Percentiles rank a stretch among this genome's conserved stretches.
Evolutionary conservation across 2,888 invertebrate species (phyloP).

Genomic region (Adelognathus sp.): DNA sequence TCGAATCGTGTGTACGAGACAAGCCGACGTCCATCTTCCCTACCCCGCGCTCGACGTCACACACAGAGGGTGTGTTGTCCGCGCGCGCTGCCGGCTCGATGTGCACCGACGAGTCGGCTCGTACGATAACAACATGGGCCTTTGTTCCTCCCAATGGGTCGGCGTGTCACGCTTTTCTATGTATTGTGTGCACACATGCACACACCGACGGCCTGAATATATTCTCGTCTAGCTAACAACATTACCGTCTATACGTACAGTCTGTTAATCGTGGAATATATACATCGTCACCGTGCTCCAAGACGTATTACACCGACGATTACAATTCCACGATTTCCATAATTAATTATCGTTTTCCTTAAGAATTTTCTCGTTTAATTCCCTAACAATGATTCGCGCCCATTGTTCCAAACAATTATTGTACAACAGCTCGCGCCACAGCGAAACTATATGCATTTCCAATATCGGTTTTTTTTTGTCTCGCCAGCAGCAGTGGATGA

Average conservation of each 20-base stretch:
- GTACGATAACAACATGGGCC: conserved; percentile 56
- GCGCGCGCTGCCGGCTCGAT: conserved; percentile 36
- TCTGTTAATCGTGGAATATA: conserved; percentile 3
- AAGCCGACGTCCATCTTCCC: conserved; percentile 54
- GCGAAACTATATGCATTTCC: conserved; percentile 38
- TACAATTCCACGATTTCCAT: conserved; percentile 28
- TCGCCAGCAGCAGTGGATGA: neutral
- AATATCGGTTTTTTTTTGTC: conserved; percentile 26
- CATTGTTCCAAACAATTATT: conserved; percentile 11
- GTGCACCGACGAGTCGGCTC: conserved; percentile 25
- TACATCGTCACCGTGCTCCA: conserved; percentile 29
- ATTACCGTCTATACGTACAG: no score
- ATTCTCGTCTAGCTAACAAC: neutral
- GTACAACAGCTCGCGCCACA: neutral
- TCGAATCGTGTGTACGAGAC: conserved; percentile 44
- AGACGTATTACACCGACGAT: conserved; percentile 35
- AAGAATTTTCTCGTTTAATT: conserved; percentile 6
- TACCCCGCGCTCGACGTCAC: conserved; percentile 55
- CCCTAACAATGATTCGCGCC: conserved; percentile 20
- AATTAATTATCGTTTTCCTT: neutral
- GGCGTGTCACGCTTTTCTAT: conserved; percentile 36
- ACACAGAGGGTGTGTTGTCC: conserved; percentile 60
- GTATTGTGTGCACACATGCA: neutral
- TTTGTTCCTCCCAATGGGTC: conserved; percentile 55
- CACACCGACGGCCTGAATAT: neutral